A percentile compares a stretch with the other conserved stretches of the same genome.
Evolutionary conservation across 2,797 vertebrate species (phyloP).

Genomic region (Sebastes melanostomus): DNA sequence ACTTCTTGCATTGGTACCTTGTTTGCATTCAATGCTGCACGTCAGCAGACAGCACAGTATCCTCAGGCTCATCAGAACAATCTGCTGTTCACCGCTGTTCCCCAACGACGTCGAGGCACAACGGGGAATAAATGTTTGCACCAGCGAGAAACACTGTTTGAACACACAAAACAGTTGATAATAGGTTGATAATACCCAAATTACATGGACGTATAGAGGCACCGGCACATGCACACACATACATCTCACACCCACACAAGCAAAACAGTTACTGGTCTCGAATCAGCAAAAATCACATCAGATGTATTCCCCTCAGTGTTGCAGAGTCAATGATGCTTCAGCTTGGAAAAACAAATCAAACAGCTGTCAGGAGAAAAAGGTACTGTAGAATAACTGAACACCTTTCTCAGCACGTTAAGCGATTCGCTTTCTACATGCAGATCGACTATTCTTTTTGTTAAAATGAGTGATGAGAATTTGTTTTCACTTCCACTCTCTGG

Average conservation of each 20-base stretch:
- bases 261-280: not conserved
- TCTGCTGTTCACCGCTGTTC: conserved; percentile 33
- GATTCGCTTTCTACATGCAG: conserved; percentile 8
- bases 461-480: conserved; percentile 13
- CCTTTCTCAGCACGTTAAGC: not conserved
- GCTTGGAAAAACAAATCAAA: conserved; percentile 34
- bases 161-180: not conserved
- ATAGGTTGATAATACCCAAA: not conserved
- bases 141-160: conserved; percentile 6
- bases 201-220: not conserved
- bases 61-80: conserved; percentile 47
- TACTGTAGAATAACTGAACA: not conserved
- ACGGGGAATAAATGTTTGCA: conserved; percentile 25
- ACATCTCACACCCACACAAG: not conserved
- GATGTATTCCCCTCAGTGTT: conserved; percentile 19
- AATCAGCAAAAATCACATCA: conserved; percentile 18
- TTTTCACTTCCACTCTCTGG: conserved; percentile 15
- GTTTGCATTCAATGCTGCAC: conserved; percentile 36
- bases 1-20: not conserved
- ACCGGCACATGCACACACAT: not conserved
- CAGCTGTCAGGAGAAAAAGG: conserved; percentile 16
- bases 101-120: conserved; percentile 16
- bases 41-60: conserved; percentile 17
- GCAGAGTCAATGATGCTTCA: not conserved
- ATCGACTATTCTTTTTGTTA: conserved; percentile 22